Percentiles rank a stretch among this genome's conserved stretches.
Conservation (phyloP, 2,797 vertebrate species). For the Oreochromis mossambicus region DNA sequence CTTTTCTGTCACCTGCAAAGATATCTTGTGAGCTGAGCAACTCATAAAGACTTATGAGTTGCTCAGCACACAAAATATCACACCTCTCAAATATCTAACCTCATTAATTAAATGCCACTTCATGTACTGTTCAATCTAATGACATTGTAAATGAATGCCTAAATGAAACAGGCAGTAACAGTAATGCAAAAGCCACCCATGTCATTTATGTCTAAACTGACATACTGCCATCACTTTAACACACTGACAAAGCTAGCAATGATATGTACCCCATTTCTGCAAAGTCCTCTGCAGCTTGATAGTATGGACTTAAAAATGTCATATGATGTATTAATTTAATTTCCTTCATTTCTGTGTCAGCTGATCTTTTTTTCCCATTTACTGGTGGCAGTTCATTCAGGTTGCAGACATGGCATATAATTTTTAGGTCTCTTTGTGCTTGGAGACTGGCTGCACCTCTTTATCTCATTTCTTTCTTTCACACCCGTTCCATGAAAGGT, state of each 20-base stretch:
- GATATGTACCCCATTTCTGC: background rate
- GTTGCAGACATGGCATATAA: background rate
- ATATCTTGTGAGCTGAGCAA: background rate
- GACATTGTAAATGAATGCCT: background rate
- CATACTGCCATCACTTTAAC: background rate
- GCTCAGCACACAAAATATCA: background rate
- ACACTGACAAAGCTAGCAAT: background rate
- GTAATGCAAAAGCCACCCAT: background rate
- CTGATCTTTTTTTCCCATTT: background rate
- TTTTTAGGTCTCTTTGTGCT: background rate
- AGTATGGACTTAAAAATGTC: background rate
- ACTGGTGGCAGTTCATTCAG: background rate
- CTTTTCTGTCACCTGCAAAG: background rate
- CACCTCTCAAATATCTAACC: background rate
- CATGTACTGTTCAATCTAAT: background rate
- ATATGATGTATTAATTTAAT: background rate
- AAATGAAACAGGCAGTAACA: background rate
- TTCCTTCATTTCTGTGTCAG: background rate
- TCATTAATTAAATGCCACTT: background rate
- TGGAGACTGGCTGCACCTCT: background rate
- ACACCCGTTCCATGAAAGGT: background rate
- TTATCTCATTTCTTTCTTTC: background rate
- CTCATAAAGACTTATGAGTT: background rate
- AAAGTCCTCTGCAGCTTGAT: background rate
- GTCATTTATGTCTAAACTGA: background rate